Evolutionary conservation across 2,797 vertebrate species (phyloP).

Genomic region (Cryptoprocta ferox): DNA sequence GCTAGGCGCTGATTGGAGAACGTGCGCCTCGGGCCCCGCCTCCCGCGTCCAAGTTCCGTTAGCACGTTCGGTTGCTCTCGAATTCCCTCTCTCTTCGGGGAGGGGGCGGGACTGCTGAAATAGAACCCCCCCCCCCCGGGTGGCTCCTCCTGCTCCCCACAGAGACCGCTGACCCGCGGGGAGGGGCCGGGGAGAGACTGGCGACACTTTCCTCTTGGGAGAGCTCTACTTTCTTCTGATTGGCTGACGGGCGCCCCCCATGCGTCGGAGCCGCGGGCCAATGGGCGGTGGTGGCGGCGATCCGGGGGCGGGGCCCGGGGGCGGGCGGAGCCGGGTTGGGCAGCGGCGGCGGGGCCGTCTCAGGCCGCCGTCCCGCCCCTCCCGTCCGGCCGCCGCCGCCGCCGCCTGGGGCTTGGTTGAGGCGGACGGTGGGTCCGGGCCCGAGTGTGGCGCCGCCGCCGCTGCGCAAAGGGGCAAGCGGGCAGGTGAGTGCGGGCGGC

Average conservation of each 20-base stretch:
- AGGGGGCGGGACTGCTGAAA: not conserved
- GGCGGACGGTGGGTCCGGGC: conserved; percentile 73
- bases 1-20: not conserved
- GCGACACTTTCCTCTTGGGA: not conserved
- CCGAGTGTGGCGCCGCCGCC: conserved; percentile 49
- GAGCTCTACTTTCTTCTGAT: conserved; percentile 62
- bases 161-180: not conserved
- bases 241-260: conserved; percentile 35
- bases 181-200: not conserved
- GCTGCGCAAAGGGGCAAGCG: conserved; percentile 53
- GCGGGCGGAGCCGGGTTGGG: conserved; percentile 55
- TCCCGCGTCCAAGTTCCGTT: conserved; percentile 67
- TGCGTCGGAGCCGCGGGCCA: conserved; percentile 65
- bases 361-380: conserved; percentile 76
- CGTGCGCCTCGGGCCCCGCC: not conserved
- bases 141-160: conserved; percentile 12
- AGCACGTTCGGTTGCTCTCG: conserved; percentile 78
- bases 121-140: not conserved
- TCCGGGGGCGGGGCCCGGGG: not conserved
- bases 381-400: conserved; percentile 62
- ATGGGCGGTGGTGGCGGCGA: conserved; percentile 58
- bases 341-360: conserved; percentile 75
- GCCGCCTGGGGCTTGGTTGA: conserved; percentile 73
- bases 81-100: not conserved
- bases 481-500: conserved; percentile 78